These are phyloP conservation scores for Zosterops borbonicus DNA, from an alignment of 2,113 vertebrate genomes.

Conservation along the genomic window DNA sequence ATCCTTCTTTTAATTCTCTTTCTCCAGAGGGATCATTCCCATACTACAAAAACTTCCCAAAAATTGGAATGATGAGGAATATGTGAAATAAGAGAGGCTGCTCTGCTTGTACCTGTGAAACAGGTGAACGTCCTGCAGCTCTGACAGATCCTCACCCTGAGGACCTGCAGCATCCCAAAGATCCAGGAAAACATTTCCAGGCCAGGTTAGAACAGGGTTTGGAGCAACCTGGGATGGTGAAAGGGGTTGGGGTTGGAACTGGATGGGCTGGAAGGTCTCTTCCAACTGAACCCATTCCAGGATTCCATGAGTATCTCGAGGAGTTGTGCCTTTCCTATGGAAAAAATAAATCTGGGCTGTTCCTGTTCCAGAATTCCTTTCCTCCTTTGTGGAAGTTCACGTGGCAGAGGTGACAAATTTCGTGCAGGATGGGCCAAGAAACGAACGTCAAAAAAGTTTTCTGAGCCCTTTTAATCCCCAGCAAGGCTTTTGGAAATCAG, in stretches of 20 bases:
- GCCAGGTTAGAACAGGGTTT: accelerated
- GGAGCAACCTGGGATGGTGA: not conserved
- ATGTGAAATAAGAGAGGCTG: not conserved
- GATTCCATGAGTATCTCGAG: accelerated
- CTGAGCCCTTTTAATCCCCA: not conserved
- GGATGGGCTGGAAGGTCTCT: not conserved
- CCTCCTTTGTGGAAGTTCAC: not conserved
- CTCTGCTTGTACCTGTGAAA: not conserved
- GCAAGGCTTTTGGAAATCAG: not conserved
- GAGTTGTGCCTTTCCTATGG: not conserved
- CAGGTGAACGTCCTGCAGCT: not conserved
- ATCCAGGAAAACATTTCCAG: not conserved
- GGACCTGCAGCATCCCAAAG: not conserved
- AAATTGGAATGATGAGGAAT: not conserved
- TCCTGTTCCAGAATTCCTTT: not conserved
- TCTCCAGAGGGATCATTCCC: not conserved
- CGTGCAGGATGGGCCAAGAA: not conserved
- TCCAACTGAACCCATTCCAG: not conserved
- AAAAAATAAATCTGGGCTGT: not conserved
- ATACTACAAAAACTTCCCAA: not conserved
- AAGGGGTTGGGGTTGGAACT: not conserved
- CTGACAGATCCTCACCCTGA: accelerated
- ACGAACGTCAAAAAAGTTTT: not conserved
- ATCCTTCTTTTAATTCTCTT: not conserved
- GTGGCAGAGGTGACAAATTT: not conserved